Conservation (phyloP, 1,140 invertebrate species). For the Wiebesia pumilae region DNA sequence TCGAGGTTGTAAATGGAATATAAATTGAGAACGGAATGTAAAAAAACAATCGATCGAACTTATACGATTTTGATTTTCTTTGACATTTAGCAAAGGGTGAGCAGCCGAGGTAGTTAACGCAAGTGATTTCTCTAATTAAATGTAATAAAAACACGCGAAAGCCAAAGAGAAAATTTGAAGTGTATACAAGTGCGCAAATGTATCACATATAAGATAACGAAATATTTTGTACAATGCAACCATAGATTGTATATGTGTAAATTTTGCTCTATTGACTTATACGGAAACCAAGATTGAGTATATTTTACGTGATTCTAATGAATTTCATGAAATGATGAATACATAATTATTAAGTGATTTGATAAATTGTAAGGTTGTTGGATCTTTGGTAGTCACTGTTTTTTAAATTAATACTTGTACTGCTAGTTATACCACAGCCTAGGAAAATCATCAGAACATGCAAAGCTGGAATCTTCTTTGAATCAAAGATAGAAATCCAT, state of each 20-base stretch:
- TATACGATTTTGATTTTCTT: background rate
- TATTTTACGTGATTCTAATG: background rate
- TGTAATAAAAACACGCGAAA: background rate
- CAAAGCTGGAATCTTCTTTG: background rate
- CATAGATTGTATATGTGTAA: background rate
- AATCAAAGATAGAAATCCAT: background rate
- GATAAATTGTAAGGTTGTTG: background rate
- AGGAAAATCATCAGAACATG: background rate
- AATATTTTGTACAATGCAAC: no score
- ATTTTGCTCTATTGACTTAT: background rate
- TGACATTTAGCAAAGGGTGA: background rate
- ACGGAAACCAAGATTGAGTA: background rate
- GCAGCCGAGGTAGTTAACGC: background rate
- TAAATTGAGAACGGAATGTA: background rate
- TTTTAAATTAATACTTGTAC: background rate
- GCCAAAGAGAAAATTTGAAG: background rate
- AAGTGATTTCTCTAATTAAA: conserved; percentile 42
- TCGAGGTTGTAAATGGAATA: background rate
- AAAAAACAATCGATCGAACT: background rate
- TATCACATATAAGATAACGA: background rate
- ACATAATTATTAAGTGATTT: background rate
- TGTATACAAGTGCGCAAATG: background rate
- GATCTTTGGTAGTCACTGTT: background rate
- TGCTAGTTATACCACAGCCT: background rate
- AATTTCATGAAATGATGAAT: background rate